Evolutionary conservation across 2,113 vertebrate species (phyloP).

Genomic region (Ailurus styani): DNA sequence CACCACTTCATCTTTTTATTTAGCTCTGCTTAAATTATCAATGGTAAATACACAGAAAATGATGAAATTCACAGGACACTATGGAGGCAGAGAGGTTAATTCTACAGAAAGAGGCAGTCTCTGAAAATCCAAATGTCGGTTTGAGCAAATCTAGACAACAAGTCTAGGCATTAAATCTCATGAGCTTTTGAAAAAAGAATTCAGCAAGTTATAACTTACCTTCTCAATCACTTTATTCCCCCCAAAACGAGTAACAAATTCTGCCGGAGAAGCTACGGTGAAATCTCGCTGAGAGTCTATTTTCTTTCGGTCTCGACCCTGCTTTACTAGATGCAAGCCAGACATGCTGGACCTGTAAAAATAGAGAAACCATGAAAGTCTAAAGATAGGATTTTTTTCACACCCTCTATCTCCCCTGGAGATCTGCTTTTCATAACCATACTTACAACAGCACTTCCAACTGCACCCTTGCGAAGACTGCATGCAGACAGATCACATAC

Average conservation of each 20-base stretch:
- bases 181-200: not conserved
- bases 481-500: not conserved
- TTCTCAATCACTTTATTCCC: slow-evolving; percentile 99
- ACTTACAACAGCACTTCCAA: not conserved
- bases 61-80: not conserved
- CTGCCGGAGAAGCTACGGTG: slow-evolving; percentile 97
- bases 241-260: slow-evolving; percentile 97
- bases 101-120: not conserved
- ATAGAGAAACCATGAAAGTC: not conserved
- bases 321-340: slow-evolving; percentile 95
- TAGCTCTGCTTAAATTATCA: not conserved
- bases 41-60: not conserved
- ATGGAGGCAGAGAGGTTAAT: slow-evolving; percentile 20
- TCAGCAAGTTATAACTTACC: slow-evolving; percentile 76
- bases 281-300: slow-evolving; percentile 96
- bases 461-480: not conserved
- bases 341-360: slow-evolving; percentile 95
- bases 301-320: slow-evolving; percentile 93
- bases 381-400: slow-evolving; percentile 4
- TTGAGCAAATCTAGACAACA: slow-evolving; percentile 6
- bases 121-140: slow-evolving; percentile 4
- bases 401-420: not conserved
- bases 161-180: not conserved
- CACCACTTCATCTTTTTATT: slow-evolving; percentile 14
- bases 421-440: not conserved